These are phyloP conservation scores for Pavo muticus DNA, from an alignment of 2,113 vertebrate genomes.

Conservation along the genomic window DNA sequence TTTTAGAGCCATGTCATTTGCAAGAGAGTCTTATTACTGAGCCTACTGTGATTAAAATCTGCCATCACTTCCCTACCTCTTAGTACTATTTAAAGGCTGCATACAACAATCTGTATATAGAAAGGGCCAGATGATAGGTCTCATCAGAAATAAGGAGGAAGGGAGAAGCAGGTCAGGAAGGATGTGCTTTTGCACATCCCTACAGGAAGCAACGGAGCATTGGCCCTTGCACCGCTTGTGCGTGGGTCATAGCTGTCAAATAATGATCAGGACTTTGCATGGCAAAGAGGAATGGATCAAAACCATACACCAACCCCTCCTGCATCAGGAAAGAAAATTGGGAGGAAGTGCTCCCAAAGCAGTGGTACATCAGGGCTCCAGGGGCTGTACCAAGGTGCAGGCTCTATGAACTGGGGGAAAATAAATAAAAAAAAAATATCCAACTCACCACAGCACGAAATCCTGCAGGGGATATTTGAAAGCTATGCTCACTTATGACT, in stretches of 20 bases:
- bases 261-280: not conserved
- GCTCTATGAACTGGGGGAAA: not conserved
- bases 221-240: not conserved
- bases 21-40: not conserved
- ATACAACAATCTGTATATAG: not conserved
- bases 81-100: not conserved
- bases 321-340: not conserved
- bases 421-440: not conserved
- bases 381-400: not conserved
- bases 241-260: not conserved
- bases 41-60: not conserved
- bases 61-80: rapidly evolving
- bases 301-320: not conserved
- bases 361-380: not conserved
- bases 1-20: not conserved
- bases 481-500: not conserved
- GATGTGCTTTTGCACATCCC: not conserved
- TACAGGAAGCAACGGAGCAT: not conserved
- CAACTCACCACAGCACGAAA: not conserved
- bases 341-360: not conserved
- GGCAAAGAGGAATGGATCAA: not conserved
- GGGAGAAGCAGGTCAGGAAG: not conserved
- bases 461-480: not conserved
- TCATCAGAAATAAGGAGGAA: not conserved
- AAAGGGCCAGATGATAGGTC: not conserved